These are phyloP conservation scores for Agraylea sexmaculata DNA, from an alignment of 1,140 invertebrate genomes.

Conservation along the genomic window DNA sequence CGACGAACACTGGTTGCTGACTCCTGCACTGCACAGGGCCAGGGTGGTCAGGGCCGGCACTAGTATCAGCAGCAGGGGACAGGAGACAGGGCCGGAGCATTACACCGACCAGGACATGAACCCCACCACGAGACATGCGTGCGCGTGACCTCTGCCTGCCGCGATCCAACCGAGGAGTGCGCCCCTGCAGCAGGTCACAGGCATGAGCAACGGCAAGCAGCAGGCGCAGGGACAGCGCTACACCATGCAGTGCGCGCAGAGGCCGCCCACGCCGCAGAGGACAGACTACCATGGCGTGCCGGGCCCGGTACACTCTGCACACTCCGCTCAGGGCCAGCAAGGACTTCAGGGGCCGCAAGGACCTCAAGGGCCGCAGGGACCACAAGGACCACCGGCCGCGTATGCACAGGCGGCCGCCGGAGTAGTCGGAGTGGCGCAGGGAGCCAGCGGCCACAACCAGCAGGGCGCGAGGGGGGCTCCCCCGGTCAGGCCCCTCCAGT, in stretches of 20 bases:
- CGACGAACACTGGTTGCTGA: too few species aligned
- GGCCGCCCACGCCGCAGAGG: slow-evolving; percentile 13
- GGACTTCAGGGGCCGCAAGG: background rate
- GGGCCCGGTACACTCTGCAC: slow-evolving; percentile 2
- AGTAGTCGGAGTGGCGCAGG: too few species aligned
- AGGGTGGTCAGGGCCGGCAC: too few species aligned
- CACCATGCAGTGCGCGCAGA: slow-evolving; percentile 5
- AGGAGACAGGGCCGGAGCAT: too few species aligned
- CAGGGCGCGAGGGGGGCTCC: background rate
- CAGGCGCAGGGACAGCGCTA: slow-evolving; percentile 12
- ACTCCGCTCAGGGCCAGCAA: background rate
- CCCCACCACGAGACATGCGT: too few species aligned
- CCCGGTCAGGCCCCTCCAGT: background rate
- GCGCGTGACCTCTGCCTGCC: too few species aligned
- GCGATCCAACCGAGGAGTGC: too few species aligned
- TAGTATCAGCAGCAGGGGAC: too few species aligned
- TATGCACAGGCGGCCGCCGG: background rate
- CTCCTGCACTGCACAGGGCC: too few species aligned
- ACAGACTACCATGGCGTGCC: slow-evolving; percentile 10
- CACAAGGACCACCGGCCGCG: background rate
- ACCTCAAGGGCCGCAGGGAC: background rate
- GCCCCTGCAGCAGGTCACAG: too few species aligned
- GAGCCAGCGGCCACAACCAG: too few species aligned
- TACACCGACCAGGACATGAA: too few species aligned
- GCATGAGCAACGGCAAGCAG: slow-evolving; percentile 21